These are phyloP conservation scores for Orycteropus afer DNA, from an alignment of 2,113 vertebrate genomes.

Conservation along the genomic window DNA sequence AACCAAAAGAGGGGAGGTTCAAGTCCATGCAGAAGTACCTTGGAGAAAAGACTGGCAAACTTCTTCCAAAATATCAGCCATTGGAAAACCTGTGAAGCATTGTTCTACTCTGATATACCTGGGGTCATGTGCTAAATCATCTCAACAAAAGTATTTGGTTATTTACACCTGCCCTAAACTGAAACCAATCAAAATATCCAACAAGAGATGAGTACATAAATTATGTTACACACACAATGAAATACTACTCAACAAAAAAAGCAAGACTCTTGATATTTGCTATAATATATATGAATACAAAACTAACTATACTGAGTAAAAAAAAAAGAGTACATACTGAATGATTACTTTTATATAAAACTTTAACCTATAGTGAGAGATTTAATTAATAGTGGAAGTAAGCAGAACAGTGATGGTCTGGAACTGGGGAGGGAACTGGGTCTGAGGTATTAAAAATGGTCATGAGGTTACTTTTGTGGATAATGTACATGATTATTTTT, in stretches of 20 bases:
- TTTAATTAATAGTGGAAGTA: not conserved
- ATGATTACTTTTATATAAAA: not conserved
- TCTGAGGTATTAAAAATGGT: not conserved
- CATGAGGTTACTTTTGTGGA: not conserved
- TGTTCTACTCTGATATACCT: no score
- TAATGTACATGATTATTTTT: not conserved
- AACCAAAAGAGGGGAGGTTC: no score
- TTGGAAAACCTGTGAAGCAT: no score
- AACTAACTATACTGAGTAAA: not conserved
- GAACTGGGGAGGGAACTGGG: not conserved
- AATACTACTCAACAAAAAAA: conserved; percentile 4
- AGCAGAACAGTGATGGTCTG: not conserved
- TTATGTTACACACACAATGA: not conserved
- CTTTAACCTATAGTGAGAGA: not conserved
- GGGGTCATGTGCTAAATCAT: no score
- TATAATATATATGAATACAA: not conserved
- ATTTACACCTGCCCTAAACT: not conserved
- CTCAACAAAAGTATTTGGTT: no score
- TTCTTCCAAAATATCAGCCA: no score
- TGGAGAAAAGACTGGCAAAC: no score
- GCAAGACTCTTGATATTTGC: not conserved
- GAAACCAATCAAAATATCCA: not conserved
- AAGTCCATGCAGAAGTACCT: no score
- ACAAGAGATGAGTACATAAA: not conserved
- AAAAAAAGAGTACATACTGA: not conserved